phyloP scores from a whole-genome alignment of 2,113 vertebrate genomes.

The Cranoglanis bouderius region DNA sequence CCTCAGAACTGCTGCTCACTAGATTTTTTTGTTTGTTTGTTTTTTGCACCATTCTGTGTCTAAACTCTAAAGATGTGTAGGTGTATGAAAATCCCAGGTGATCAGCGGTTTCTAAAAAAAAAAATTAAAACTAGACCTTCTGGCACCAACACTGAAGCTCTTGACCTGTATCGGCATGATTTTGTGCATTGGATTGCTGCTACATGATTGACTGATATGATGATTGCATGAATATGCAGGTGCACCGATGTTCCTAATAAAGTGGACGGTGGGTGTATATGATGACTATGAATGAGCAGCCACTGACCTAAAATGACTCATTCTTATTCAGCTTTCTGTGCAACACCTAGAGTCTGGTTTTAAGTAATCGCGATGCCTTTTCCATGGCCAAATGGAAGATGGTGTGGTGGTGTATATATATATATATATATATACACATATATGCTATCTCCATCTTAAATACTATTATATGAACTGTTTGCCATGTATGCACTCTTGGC shows the following conservation, averaged over 20 bases:
- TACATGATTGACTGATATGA: neutral
- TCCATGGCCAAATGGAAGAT: neutral
- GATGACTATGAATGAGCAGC: neutral
- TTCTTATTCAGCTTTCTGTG: neutral
- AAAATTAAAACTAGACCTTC: neutral
- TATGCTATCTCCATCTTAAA: too few relatives aligned
- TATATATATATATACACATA: too few relatives aligned
- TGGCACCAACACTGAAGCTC: neutral
- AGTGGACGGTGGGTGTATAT: neutral
- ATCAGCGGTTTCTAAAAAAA: neutral
- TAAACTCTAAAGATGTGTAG: neutral
- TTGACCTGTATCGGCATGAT: neutral
- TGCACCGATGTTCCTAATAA: neutral
- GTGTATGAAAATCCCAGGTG: neutral
- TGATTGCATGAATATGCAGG: neutral
- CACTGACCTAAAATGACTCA: neutral
- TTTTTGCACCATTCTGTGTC: neutral
- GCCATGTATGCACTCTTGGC: too few relatives aligned
- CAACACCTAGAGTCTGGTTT: neutral
- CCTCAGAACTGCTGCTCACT: neutral
- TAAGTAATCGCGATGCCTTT: neutral
- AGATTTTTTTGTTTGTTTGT: too few relatives aligned
- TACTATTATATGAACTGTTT: too few relatives aligned
- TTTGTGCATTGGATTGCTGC: neutral
- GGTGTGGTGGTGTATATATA: neutral